phyloP scores from a whole-genome alignment of 2,888 invertebrate species.

The Cataglyphis rosenhaueri region DNA sequence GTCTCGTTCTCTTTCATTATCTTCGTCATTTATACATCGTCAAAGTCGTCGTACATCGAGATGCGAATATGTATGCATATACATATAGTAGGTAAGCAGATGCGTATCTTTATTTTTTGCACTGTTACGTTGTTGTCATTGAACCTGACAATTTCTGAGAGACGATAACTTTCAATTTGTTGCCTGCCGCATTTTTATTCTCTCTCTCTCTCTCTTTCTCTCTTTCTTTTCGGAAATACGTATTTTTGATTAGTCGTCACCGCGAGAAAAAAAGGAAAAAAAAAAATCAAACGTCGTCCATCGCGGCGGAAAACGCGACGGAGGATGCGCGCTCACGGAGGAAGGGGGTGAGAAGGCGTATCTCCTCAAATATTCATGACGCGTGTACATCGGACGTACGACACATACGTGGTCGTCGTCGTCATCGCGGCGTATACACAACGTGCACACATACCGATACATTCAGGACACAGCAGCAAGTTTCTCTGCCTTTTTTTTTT shows the following conservation, averaged over 20 bases:
- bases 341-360: slow-evolving; percentile 65
- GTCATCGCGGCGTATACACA: not conserved
- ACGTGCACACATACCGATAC: slow-evolving; percentile 18
- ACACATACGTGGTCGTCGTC: slow-evolving; percentile 12
- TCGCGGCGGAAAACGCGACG: slow-evolving; percentile 47
- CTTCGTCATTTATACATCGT: slow-evolving; percentile 27
- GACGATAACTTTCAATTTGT: not conserved
- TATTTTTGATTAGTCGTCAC: slow-evolving; percentile 11
- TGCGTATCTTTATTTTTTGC: not conserved
- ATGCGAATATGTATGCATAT: not conserved
- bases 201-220: not conserved
- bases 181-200: not conserved
- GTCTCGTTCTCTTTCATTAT: slow-evolving; percentile 18
- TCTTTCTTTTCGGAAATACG: no score
- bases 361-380: slow-evolving; percentile 74
- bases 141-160: slow-evolving; percentile 18
- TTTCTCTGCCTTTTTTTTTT: slow-evolving; percentile 68
- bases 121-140: not conserved
- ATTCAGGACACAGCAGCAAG: slow-evolving; percentile 58
- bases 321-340: slow-evolving; percentile 39
- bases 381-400: slow-evolving; percentile 52
- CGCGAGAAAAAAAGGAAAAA: slow-evolving; percentile 20
- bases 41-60: slow-evolving; percentile 13
- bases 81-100: not conserved
- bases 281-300: slow-evolving; percentile 58